Conservation (phyloP, 2,888 invertebrate genomes). For the Perithous albicinctus region DNA sequence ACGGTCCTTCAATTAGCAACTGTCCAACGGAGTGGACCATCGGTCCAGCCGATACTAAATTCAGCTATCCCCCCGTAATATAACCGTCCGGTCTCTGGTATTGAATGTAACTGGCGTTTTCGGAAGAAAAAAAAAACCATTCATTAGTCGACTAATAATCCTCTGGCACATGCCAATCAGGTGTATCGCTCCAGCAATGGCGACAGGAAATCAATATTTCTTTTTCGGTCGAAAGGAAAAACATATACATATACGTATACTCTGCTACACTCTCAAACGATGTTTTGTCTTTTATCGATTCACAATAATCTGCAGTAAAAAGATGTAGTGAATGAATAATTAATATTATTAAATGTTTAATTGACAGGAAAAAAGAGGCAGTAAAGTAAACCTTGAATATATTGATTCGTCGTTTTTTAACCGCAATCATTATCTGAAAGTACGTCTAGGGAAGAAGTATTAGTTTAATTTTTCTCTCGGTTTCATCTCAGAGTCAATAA, state of each 20-base stretch:
- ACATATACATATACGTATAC: not conserved
- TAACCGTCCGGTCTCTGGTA: not conserved
- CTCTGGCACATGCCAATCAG: conserved; percentile 46
- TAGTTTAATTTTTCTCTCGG: not conserved
- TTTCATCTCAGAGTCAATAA: not conserved
- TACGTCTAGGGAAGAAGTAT: not conserved
- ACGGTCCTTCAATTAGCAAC: conserved; percentile 37
- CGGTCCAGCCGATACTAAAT: conserved; percentile 5
- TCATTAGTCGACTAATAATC: conserved; percentile 14
- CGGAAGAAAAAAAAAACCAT: conserved; percentile 45
- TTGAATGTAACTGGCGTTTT: not conserved
- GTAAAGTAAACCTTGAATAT: no score
- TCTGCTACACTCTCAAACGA: not conserved
- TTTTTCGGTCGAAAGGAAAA: not conserved
- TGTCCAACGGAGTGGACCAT: conserved; percentile 10
- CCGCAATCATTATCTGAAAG: no score
- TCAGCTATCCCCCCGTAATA: not conserved
- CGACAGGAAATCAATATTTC: not conserved
- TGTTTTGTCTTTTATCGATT: not conserved
- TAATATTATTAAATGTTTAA: not conserved
- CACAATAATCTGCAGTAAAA: not conserved
- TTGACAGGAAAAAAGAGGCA: not conserved
- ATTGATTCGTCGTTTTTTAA: no score
- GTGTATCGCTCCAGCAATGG: not conserved
- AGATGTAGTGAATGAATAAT: not conserved